Evolutionary conservation across 2,113 vertebrate genomes (phyloP).

Genomic region (Toxostoma redivivum): DNA sequence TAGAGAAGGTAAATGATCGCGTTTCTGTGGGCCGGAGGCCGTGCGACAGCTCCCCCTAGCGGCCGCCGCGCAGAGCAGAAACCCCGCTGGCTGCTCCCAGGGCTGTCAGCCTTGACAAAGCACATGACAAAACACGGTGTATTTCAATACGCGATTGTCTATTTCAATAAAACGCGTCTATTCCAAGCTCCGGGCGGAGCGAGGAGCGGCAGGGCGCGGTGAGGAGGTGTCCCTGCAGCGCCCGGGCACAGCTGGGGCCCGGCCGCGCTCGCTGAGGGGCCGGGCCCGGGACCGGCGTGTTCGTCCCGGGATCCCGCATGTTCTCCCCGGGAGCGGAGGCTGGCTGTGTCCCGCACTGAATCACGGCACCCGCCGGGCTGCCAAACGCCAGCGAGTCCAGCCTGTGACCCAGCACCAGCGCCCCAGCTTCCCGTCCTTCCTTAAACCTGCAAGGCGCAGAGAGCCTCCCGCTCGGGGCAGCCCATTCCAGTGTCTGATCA

Average conservation of each 20-base stretch:
- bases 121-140: rapidly evolving
- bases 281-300: no score
- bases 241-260: rapidly evolving
- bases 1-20: rapidly evolving
- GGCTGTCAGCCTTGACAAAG: rapidly evolving
- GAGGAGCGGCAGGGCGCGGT: background rate
- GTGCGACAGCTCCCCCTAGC: background rate
- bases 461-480: background rate
- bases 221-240: no score
- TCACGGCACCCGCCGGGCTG: rapidly evolving
- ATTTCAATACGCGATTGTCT: no score
- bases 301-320: rapidly evolving
- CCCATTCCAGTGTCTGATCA: rapidly evolving
- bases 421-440: rapidly evolving
- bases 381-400: rapidly evolving
- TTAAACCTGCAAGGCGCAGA: no score
- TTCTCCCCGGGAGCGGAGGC: background rate
- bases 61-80: rapidly evolving
- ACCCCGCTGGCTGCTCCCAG: rapidly evolving
- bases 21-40: rapidly evolving
- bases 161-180: no score
- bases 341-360: rapidly evolving
- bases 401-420: rapidly evolving
- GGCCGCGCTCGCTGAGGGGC: background rate
- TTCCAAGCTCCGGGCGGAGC: background rate